Percentiles rank a stretch among this genome's conserved stretches.
Evolutionary conservation across 2,113 vertebrate species (phyloP).

Genomic region (Odocoileus hemionus): DNA sequence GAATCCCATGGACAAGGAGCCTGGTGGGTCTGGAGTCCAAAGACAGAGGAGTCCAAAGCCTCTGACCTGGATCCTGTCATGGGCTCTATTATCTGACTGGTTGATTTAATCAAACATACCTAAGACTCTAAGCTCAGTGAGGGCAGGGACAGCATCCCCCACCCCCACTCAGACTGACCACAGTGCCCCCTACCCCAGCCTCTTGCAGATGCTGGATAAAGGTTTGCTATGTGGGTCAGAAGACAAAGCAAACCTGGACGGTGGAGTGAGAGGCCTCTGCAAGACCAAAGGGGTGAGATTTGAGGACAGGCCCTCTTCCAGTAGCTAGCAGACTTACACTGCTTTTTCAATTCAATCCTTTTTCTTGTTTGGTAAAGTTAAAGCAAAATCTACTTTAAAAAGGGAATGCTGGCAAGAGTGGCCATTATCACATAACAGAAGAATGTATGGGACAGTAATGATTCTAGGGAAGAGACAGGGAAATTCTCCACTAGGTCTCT

Average conservation of each 20-base stretch:
- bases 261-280: not conserved
- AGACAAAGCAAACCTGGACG: not conserved
- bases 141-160: too few relatives aligned
- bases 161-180: not conserved
- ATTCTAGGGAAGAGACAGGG: not conserved
- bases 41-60: not conserved
- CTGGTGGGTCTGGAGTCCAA: not conserved
- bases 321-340: not conserved
- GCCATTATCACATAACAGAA: not conserved
- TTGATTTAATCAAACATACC: not conserved
- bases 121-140: not conserved
- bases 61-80: not conserved
- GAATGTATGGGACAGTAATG: not conserved
- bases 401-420: not conserved
- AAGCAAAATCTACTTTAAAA: constrained; percentile 20
- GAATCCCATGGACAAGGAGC: not conserved
- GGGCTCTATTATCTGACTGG: not conserved
- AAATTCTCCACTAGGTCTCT: not conserved
- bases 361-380: constrained; percentile 11
- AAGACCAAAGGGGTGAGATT: not conserved
- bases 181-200: not conserved
- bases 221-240: not conserved
- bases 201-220: not conserved
- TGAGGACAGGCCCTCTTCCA: not conserved
- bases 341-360: constrained; percentile 9